phyloP scores from a whole-genome alignment of 2,888 invertebrate species.

The Philereme vetulata region DNA sequence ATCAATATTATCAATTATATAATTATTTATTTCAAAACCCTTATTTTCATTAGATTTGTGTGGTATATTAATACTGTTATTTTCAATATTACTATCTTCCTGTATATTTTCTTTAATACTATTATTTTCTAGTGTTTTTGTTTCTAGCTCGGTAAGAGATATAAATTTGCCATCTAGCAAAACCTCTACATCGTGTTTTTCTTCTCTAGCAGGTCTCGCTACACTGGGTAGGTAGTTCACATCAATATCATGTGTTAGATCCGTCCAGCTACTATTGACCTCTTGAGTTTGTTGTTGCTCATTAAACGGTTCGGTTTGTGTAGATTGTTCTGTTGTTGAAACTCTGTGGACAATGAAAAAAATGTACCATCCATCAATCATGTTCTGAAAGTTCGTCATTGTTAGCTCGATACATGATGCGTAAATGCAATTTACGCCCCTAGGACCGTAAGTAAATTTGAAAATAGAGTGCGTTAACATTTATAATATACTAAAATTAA shows the following conservation, averaged over 20 bases:
- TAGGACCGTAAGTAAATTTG: too few relatives aligned
- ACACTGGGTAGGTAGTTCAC: slow-evolving; percentile 61
- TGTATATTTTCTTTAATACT: slow-evolving; percentile 29
- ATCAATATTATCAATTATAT: slow-evolving; percentile 16
- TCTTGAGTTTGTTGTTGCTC: slow-evolving; percentile 30
- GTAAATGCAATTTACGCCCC: too few relatives aligned
- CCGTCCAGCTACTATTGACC: slow-evolving; percentile 51
- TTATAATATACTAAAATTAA: too few relatives aligned
- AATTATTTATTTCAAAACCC: slow-evolving; percentile 16
- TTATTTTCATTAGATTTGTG: slow-evolving; percentile 6
- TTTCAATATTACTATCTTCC: slow-evolving; percentile 18
- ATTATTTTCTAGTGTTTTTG: slow-evolving; percentile 10
- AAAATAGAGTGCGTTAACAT: too few relatives aligned
- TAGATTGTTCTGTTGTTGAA: slow-evolving; percentile 10
- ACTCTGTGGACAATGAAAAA: slow-evolving; percentile 26
- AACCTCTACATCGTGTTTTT: slow-evolving; percentile 60
- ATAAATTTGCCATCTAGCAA: slow-evolving; percentile 52
- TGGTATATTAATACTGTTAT: slow-evolving; percentile 16
- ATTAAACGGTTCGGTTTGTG: slow-evolving; percentile 3
- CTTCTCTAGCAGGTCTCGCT: slow-evolving; percentile 51
- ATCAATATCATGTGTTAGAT: slow-evolving; percentile 70
- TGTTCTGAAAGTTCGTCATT: too few relatives aligned
- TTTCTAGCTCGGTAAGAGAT: slow-evolving; percentile 48
- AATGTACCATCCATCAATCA: not conserved
- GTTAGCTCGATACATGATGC: too few relatives aligned